phyloP scores from a whole-genome alignment of 2,888 invertebrate genomes.

The Sympetrum striolatum region DNA sequence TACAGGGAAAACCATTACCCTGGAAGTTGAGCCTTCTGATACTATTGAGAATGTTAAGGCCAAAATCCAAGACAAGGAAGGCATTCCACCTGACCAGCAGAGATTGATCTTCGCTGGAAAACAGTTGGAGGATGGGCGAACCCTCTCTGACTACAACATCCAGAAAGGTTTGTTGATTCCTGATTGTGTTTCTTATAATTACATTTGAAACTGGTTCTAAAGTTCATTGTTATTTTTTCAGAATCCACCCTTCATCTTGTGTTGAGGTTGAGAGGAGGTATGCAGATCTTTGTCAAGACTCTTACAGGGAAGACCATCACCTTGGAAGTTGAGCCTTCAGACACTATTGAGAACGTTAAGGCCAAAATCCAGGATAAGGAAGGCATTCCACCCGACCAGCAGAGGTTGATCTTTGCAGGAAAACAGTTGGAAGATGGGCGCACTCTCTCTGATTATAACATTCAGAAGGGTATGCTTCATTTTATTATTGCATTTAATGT shows the following conservation, averaged over 20 bases:
- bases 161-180: too few relatives aligned
- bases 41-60: too few relatives aligned
- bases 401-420: constrained; percentile 67
- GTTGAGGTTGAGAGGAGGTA: constrained; percentile 69
- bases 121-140: constrained; percentile 67
- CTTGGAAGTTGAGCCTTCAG: constrained; percentile 65
- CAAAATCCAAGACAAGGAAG: constrained; percentile 62
- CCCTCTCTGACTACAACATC: constrained; percentile 66
- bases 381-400: constrained; percentile 68
- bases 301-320: constrained; percentile 68
- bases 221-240: neutral
- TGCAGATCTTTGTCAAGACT: constrained; percentile 70
- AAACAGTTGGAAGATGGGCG: constrained; percentile 70
- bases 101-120: constrained; percentile 66
- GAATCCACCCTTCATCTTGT: constrained; percentile 66
- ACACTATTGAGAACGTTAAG: constrained; percentile 69
- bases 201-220: too few relatives aligned
- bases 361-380: constrained; percentile 67
- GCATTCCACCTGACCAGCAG: constrained; percentile 60
- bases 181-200: too few relatives aligned
- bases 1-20: too few relatives aligned
- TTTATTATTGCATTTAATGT: neutral
- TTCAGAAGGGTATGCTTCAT: constrained; percentile 61
- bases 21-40: too few relatives aligned
- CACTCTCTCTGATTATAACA: constrained; percentile 68